Conservation (phyloP, 2,113 vertebrate species). For the Hystrix cristata region DNA sequence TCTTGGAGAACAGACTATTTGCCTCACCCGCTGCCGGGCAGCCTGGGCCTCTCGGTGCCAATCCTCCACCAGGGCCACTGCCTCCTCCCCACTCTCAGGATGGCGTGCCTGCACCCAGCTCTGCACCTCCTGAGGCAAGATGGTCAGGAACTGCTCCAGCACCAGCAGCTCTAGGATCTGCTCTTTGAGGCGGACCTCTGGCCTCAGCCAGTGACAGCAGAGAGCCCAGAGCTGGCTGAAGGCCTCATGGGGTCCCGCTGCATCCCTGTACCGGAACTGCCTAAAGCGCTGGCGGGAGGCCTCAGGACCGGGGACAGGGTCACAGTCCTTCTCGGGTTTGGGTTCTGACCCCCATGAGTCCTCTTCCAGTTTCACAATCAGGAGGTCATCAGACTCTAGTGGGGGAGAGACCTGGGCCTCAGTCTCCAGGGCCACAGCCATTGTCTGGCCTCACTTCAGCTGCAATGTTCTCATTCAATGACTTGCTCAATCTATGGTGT, state of each 20-base stretch:
- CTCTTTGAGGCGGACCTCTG: slow-evolving; percentile 83
- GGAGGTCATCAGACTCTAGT: slow-evolving; percentile 62
- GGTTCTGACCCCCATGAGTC: slow-evolving; percentile 63
- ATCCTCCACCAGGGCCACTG: slow-evolving; percentile 84
- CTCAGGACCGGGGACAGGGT: slow-evolving; percentile 49
- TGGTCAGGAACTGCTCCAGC: slow-evolving; percentile 86
- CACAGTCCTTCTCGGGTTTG: background rate
- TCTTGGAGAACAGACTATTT: background rate
- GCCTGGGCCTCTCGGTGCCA: slow-evolving; percentile 77
- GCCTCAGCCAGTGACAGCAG: slow-evolving; percentile 85
- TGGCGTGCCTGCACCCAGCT: slow-evolving; percentile 82
- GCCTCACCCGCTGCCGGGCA: slow-evolving; percentile 74
- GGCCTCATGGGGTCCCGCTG: slow-evolving; percentile 81
- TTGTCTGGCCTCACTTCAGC: slow-evolving; percentile 40
- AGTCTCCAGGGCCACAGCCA: slow-evolving; percentile 65
- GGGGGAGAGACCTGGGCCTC: background rate
- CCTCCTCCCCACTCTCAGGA: slow-evolving; percentile 83
- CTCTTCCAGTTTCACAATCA: slow-evolving; percentile 82
- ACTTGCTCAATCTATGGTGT: background rate
- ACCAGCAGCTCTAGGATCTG: slow-evolving; percentile 85
- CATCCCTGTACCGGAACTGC: slow-evolving; percentile 84
- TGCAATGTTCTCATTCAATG: background rate
- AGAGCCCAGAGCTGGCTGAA: slow-evolving; percentile 85
- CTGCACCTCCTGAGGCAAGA: slow-evolving; percentile 83
- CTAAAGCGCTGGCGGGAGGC: slow-evolving; percentile 84